A percentile compares a stretch with the other conserved stretches of the same genome.
Evolutionary conservation across 2,113 vertebrate species (phyloP).

Genomic region (Myxocyprinus asiaticus): DNA sequence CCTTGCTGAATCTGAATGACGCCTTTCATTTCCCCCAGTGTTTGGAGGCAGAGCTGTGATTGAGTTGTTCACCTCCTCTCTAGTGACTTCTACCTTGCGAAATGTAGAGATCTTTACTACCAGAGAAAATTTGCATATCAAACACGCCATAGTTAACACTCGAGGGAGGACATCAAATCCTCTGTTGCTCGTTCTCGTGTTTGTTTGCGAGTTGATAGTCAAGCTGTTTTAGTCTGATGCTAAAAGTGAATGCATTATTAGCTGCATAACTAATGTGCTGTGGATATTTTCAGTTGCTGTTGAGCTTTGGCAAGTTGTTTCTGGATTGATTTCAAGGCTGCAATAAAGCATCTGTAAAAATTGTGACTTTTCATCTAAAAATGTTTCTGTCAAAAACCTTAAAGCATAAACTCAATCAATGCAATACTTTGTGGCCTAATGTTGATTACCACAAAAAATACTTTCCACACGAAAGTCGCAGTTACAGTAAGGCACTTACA

Average conservation of each 20-base stretch:
- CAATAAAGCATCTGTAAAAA: too few relatives aligned
- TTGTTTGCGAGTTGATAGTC: conserved; percentile 54
- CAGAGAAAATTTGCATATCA: conserved; percentile 72
- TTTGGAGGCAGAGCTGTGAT: conserved; percentile 64
- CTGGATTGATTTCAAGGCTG: too few relatives aligned
- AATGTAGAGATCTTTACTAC: conserved; percentile 63
- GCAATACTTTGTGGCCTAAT: too few relatives aligned
- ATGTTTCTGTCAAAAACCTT: too few relatives aligned
- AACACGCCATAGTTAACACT: conserved; percentile 61
- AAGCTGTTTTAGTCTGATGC: conserved; percentile 59
- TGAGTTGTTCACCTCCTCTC: conserved; percentile 63
- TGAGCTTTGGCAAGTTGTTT: not conserved
- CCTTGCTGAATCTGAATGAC: conserved; percentile 66
- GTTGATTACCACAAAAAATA: too few relatives aligned
- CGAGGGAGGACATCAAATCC: conserved; percentile 47
- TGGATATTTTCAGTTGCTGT: not conserved
- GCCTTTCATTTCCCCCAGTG: conserved; percentile 67
- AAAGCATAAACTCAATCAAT: too few relatives aligned
- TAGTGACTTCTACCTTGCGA: conserved; percentile 55
- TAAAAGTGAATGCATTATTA: conserved; percentile 51
- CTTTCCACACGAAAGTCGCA: too few relatives aligned
- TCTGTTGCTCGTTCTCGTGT: conserved; percentile 58
- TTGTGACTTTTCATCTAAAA: too few relatives aligned
- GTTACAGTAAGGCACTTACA: too few relatives aligned
- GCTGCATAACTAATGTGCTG: not conserved